Evolutionary conservation across 2,797 vertebrate species (phyloP), one percentile per base, ranked within the genome.

Genomic region (Pseudopleuronectes americanus): DNA sequence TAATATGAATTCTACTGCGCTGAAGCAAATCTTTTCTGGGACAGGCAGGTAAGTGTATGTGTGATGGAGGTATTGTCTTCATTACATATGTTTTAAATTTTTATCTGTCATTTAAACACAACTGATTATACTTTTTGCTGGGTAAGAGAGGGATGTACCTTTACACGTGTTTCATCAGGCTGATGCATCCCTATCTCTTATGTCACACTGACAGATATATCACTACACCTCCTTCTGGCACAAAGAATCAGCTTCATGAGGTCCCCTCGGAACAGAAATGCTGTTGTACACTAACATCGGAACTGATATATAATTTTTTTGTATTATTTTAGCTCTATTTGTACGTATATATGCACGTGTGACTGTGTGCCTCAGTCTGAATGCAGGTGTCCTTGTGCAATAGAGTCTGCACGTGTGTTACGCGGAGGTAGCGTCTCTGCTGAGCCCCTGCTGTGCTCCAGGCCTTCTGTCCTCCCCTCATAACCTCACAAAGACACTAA

Each of bases 401-500:
- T 83, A 77, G 67, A 23, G 54, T 70, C 48, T 53, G 62, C 68
- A 61, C 54, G 79, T 63, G 64, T 83, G 79, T 84, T 86, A 55
- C 71, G 87, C 67, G 76, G 59, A 71, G 76, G 91, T 81, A 72
- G 72, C 71, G 80, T 88, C 92, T 84, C 80, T 57, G 87, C 84
- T 79, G 78, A 84, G 88, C 71, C 85, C 79, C 89, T 61, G 80
- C 75, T 16, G 74, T 68, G 84, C 80, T 87, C 76, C 17, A 84
- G 92, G 90, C 93, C 94, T 87, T 83, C 83, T 82, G 87, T 91
- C 89, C 92, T 89, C 89, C 90, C 91, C 94, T 94, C 93, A 93
- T 95, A 92, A 92, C 94, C 80, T 89, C 65, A 84, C 91, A 90
- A 94, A 95, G 96, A 95, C 94, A 95, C 93, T 98, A 99, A 99